Conservation (phyloP, 2,113 vertebrate genomes). For the Panthera uncia region DNA sequence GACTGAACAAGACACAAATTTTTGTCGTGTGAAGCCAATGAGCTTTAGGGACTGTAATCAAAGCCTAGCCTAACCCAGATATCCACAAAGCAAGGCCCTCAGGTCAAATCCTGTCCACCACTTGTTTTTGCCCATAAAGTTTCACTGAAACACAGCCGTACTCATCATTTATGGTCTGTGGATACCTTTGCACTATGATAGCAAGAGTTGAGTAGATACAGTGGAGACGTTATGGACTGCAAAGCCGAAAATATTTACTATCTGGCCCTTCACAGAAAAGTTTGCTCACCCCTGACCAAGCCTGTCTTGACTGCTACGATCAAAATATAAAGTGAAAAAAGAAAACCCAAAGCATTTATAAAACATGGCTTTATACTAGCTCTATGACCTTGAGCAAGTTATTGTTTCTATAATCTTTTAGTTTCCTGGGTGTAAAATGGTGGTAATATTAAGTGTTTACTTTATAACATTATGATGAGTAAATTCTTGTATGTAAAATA, state of each 20-base stretch:
- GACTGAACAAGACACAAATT: neutral
- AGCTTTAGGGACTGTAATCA: neutral
- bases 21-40: neutral
- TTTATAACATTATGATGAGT: neutral
- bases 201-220: neutral
- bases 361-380: neutral
- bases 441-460: neutral
- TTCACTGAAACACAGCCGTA: neutral
- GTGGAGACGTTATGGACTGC: neutral
- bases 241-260: neutral
- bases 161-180: neutral
- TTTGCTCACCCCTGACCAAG: neutral
- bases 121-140: neutral
- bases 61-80: neutral
- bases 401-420: neutral
- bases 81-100: neutral
- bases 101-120: neutral
- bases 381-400: neutral
- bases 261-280: neutral
- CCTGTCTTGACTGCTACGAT: neutral
- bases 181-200: neutral
- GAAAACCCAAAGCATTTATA: neutral
- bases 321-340: neutral
- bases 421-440: neutral
- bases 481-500: neutral